A percentile compares a stretch with the other conserved stretches of the same genome.
phyloP scores from a whole-genome alignment of 2,113 vertebrate genomes.

The Pitta sordida region DNA sequence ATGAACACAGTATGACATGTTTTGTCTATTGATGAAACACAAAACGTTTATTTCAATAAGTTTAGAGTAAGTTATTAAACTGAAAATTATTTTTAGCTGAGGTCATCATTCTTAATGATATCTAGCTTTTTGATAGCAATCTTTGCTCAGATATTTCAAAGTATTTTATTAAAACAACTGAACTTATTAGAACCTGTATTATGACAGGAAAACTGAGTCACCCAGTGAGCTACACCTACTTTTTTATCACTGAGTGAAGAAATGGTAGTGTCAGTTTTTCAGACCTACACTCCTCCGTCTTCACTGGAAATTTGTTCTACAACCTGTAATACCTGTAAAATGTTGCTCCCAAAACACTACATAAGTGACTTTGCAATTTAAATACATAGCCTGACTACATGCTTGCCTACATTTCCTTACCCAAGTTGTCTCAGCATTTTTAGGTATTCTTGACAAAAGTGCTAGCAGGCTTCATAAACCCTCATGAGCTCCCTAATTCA shows the following conservation, averaged over 20 bases:
- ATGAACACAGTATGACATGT: slow-evolving; percentile 26
- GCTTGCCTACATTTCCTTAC: background rate
- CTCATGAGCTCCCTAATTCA: background rate
- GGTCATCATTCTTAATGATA: background rate
- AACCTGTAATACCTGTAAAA: background rate
- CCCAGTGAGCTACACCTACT: background rate
- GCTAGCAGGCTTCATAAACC: background rate
- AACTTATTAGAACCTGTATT: background rate
- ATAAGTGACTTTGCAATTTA: background rate
- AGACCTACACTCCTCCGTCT: background rate
- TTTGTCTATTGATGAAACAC: slow-evolving; percentile 26
- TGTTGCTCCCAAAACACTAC: fast-evolving
- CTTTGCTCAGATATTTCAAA: background rate
- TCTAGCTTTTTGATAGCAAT: background rate
- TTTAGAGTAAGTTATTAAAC: background rate
- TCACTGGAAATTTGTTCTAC: background rate
- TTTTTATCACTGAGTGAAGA: background rate
- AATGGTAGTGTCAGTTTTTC: background rate
- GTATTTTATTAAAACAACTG: background rate
- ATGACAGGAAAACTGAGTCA: background rate
- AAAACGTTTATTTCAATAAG: slow-evolving; percentile 14
- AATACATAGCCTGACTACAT: background rate
- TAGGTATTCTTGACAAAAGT: background rate
- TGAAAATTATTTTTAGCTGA: slow-evolving; percentile 30
- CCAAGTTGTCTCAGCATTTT: background rate